Conservation (phyloP, 1,140 invertebrate species). For the Drosophila tristis region DNA sequence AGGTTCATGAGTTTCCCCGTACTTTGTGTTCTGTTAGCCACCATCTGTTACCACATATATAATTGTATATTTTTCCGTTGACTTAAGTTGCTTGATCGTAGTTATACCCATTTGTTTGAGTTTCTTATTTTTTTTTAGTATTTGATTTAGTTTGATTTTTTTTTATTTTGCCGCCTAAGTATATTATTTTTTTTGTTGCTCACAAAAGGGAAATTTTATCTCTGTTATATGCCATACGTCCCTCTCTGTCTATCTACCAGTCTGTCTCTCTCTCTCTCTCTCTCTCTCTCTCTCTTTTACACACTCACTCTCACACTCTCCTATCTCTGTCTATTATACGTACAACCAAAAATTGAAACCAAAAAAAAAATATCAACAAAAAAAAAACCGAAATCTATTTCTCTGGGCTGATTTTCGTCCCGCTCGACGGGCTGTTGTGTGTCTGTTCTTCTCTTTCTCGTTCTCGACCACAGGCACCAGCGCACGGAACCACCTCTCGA, state of each 20-base stretch:
- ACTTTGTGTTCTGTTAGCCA: slow-evolving; percentile 1
- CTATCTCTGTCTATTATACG: slow-evolving; percentile 59
- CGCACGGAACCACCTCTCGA: slow-evolving; percentile 81
- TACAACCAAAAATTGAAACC: slow-evolving; percentile 31
- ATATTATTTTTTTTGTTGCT: slow-evolving; percentile 56
- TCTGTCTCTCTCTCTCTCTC: slow-evolving; percentile 30
- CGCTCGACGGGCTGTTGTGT: slow-evolving; percentile 83
- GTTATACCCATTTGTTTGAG: slow-evolving; percentile 62
- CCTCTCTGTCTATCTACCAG: slow-evolving; percentile 21
- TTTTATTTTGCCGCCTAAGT: slow-evolving; percentile 54
- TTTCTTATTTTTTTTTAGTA: slow-evolving; percentile 46
- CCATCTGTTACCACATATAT: slow-evolving; percentile 7
- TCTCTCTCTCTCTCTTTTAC: slow-evolving; percentile 37
- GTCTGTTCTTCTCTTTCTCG: slow-evolving; percentile 84
- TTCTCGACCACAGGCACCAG: slow-evolving; percentile 80
- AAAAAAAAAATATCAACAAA: slow-evolving; percentile 40
- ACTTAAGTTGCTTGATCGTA: slow-evolving; percentile 73
- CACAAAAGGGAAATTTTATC: slow-evolving; percentile 49
- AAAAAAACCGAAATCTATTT: slow-evolving; percentile 71
- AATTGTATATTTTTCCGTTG: slow-evolving; percentile 44
- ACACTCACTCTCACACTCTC: slow-evolving; percentile 46
- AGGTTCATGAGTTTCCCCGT: slow-evolving; percentile 12
- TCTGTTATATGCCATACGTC: slow-evolving; percentile 50
- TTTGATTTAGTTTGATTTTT: slow-evolving; percentile 62
- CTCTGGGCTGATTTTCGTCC: slow-evolving; percentile 84